Conservation (phyloP, 2,797 vertebrate genomes). For the Syngnathus rostellatus region DNA sequence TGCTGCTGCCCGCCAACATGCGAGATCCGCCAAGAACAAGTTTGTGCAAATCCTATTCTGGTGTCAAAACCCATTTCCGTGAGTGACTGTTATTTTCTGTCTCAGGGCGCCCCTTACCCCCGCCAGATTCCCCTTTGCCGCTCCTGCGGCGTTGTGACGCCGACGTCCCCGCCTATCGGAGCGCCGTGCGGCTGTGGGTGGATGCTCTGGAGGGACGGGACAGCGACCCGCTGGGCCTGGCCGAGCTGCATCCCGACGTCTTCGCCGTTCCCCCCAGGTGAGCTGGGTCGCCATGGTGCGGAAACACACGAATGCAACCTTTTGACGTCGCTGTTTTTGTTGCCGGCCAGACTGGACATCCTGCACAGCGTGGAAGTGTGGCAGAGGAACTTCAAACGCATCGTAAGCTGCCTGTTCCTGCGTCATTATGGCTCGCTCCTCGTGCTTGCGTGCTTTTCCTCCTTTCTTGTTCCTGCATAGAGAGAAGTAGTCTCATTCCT, state of each 20-base stretch:
- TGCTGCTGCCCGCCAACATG: conserved; percentile 67
- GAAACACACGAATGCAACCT: background rate
- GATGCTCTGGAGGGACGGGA: conserved; percentile 68
- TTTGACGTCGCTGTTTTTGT: background rate
- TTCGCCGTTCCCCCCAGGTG: conserved; percentile 79
- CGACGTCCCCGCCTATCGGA: conserved; percentile 59
- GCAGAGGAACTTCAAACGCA: conserved; percentile 84
- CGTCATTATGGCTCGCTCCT: background rate
- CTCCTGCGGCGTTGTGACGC: conserved; percentile 67
- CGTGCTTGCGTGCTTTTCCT: background rate
- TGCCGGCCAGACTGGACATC: conserved; percentile 72
- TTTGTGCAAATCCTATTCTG: conserved; percentile 25
- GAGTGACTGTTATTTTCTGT: background rate
- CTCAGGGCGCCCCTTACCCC: conserved; percentile 55
- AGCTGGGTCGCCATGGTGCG: background rate
- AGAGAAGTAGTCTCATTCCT: background rate
- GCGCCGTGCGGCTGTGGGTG: conserved; percentile 72
- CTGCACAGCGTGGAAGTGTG: conserved; percentile 76
- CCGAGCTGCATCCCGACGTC: conserved; percentile 84
- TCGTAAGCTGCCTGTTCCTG: conserved; percentile 65
- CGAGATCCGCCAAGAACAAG: conserved; percentile 59
- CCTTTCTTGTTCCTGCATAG: background rate
- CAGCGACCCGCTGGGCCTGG: conserved; percentile 65
- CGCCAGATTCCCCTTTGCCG: conserved; percentile 53
- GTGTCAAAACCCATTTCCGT: no score